A percentile compares a stretch with the other conserved stretches of the same genome.
phyloP scores from a whole-genome alignment of 2,797 vertebrate genomes.

The Pitangus sulphuratus region DNA sequence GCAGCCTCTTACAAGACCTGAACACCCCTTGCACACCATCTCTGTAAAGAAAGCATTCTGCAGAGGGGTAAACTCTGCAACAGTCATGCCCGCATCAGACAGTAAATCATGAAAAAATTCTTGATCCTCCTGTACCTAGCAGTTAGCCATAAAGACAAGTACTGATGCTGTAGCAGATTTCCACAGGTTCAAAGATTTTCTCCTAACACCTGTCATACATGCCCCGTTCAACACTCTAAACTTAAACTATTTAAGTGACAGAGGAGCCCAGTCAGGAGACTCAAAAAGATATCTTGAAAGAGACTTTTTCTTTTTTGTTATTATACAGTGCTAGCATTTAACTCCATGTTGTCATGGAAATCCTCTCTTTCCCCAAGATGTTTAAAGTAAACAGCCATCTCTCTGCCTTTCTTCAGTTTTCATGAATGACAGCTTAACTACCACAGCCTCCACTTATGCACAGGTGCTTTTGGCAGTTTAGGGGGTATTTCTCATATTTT shows the following conservation, averaged over 20 bases:
- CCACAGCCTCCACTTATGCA: neutral
- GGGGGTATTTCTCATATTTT: slow-evolving; percentile 22
- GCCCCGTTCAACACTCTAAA: neutral
- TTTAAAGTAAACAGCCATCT: slow-evolving; percentile 58
- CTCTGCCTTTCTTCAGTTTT: slow-evolving; percentile 57
- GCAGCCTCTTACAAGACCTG: neutral
- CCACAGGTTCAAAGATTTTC: neutral
- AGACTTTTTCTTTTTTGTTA: neutral
- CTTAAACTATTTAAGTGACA: neutral
- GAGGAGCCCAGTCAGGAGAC: neutral
- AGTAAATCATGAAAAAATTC: neutral
- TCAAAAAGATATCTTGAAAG: neutral
- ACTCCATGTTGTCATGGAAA: slow-evolving; percentile 55
- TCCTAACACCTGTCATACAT: neutral
- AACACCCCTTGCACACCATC: neutral
- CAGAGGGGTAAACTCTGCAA: neutral
- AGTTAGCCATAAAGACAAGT: neutral
- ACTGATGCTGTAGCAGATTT: neutral
- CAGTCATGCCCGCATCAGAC: neutral
- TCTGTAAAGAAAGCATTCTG: neutral
- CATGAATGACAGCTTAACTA: slow-evolving; percentile 53
- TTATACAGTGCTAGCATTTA: neutral
- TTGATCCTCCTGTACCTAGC: neutral
- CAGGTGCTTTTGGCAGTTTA: slow-evolving; percentile 23
- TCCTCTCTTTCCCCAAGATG: neutral